A percentile compares a stretch with the other conserved stretches of the same genome.
phyloP scores from a whole-genome alignment of 1,140 invertebrate genomes.

The Macrotrachela quadricornifera region DNA sequence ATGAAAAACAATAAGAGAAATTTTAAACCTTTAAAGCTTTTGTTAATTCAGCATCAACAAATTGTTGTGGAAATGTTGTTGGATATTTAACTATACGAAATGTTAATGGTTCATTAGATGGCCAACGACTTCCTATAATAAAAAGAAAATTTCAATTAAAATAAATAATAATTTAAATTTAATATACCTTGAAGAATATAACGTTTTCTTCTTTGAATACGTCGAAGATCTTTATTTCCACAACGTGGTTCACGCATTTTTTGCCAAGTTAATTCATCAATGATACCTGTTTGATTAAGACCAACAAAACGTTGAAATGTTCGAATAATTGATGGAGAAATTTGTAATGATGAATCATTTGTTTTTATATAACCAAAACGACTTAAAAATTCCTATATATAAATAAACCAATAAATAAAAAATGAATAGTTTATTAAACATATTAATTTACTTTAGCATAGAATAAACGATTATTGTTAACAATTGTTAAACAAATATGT shows the following conservation, averaged over 20 bases:
- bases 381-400: no score
- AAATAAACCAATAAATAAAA: no score
- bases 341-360: no score
- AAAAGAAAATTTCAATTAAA: no score
- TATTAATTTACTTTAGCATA: no score
- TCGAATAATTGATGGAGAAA: constrained; percentile 40
- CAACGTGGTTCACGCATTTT: constrained; percentile 56
- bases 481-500: no score
- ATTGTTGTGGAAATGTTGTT: not conserved
- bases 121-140: constrained; percentile 7
- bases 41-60: not conserved
- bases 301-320: constrained; percentile 56
- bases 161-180: no score
- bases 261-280: constrained; percentile 50
- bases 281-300: constrained; percentile 53
- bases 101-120: not conserved
- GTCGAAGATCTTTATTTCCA: constrained; percentile 49
- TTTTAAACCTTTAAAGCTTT: not conserved
- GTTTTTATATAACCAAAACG: no score
- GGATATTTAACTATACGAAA: constrained; percentile 8
- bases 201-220: constrained; percentile 8
- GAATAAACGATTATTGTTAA: no score
- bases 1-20: not conserved
- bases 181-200: constrained; percentile 5
- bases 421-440: no score